Conservation (phyloP, 2,888 invertebrate species). For the Coenonympha glycerion region DNA sequence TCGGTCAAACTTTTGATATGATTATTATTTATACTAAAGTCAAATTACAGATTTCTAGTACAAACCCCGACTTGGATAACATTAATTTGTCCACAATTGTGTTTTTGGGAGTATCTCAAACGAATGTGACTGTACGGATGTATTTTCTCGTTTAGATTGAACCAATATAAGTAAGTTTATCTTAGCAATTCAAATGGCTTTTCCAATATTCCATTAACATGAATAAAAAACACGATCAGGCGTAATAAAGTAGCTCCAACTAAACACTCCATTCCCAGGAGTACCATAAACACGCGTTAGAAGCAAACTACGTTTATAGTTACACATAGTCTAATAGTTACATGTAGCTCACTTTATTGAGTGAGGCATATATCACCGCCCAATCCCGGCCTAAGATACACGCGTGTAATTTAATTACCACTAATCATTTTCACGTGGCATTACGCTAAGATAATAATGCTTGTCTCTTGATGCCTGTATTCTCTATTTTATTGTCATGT, state of each 20-base stretch:
- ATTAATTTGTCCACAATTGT: too few species aligned
- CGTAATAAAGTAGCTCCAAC: not conserved
- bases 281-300: not conserved
- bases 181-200: not conserved
- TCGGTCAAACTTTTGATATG: too few species aligned
- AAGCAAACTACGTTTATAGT: not conserved
- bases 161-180: not conserved
- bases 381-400: not conserved
- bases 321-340: too few species aligned
- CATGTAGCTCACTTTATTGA: not conserved
- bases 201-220: conserved; percentile 3
- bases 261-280: not conserved
- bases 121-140: too few species aligned
- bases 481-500: not conserved
- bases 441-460: not conserved
- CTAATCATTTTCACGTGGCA: not conserved
- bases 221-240: not conserved
- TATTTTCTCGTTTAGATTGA: too few species aligned
- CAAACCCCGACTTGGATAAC: too few species aligned
- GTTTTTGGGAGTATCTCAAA: too few species aligned
- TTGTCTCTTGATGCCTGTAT: not conserved
- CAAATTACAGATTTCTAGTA: too few species aligned
- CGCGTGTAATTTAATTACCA: not conserved
- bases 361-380: not conserved
- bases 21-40: too few species aligned